Base-by-base conservation (phyloP, 92 coral and sea anemone species). In the Porites divaricata region DNA sequence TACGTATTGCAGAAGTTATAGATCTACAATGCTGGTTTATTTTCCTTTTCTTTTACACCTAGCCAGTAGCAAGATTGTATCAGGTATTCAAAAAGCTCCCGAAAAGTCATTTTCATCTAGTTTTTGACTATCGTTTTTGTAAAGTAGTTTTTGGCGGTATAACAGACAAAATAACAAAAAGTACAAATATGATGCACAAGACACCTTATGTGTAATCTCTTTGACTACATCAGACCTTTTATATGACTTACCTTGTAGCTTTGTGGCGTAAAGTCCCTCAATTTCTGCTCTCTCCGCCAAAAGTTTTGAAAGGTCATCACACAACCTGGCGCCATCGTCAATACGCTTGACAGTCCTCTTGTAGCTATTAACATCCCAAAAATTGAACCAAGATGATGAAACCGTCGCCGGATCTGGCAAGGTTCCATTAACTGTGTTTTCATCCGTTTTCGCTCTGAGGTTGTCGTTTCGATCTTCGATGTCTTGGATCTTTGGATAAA, bases 271-370 rank as follows among this genome's bases (percentile, higher is more conserved):
- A 41, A 85, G 74, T 12, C 83, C 81, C 77, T 96, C 98, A 61
- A 96, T 94, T 51, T 96, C 98, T 10, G 98, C 91, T 75, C 98
- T 56, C 41, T 96, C 98, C 68, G 80, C 82, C 53, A 96, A 80
- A 78, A 96, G 87, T 84, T 92, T 96, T 83, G 86, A 86, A 22
- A 96, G 82, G 71, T 96, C 98, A 63, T 96, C 98, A 75, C 98
- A 94, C 13, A 96, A 72, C 23, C 86, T 93, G 50, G 93, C 93
- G 14, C 98, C 98, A 72, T 96, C 98, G 65, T 96, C 98, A 67
- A 96, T 89, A 49, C 98, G 89, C 79, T 85, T 93, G 12, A 96
- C 96, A 7, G 95, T 92, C 74, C 76, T 90, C 72, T 92, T 96
- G 81, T 94, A 96, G 70, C 88, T 83, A 76, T 92, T 94, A 64